Base-by-base conservation (phyloP, 2,113 vertebrate genomes). In the Copsychus sechellarum region DNA sequence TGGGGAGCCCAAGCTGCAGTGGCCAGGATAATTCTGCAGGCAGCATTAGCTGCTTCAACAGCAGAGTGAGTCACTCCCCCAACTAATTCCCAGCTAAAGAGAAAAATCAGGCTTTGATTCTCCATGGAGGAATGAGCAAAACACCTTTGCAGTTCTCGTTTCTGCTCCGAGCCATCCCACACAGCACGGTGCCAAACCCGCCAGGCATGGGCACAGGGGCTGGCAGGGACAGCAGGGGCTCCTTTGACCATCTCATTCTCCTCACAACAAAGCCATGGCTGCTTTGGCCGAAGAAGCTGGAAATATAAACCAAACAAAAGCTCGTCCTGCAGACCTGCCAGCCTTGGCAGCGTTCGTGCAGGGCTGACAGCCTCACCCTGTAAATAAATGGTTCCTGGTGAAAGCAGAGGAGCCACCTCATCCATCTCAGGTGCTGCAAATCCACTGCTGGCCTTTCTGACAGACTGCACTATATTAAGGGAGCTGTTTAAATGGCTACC, bases 311-410 rank as follows among this genome's bases (percentile, higher is more conserved):
- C 85, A 48, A 80, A 45, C 45, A 76, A 57, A 90, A 93, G 85
- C 90, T 90, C 72, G 48, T 43, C 67, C 84, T 81, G 91, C 78
- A 85, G 81, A 45, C n/a, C 91, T 93, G 92, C 73, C 73, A 87
- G 78, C 51, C 69, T 53, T 86, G 89, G 91, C 94, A 90, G 83
- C 1, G 36, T 10, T 69, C 88, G 5, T 0, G 20, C 74, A 61
- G 88, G 88, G 65, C 71, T 90, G 93, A 92, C 90, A 92, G 85
- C 54, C 48, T 96, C 88, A 47, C 58, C 71, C 82, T 50, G 71
- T 45, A 95, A 92, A 92, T 78, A 88, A 94, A 95, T 77, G 38
- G 89, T 51, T 87, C 64, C 90, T 89, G 24, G 4, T 87, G 95
- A 74, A 92, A 85, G 81, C 57, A 67, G 56, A 74, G 53, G 87